Conservation (phyloP, 2,888 invertebrate species). For the Calephelis perditalis region DNA sequence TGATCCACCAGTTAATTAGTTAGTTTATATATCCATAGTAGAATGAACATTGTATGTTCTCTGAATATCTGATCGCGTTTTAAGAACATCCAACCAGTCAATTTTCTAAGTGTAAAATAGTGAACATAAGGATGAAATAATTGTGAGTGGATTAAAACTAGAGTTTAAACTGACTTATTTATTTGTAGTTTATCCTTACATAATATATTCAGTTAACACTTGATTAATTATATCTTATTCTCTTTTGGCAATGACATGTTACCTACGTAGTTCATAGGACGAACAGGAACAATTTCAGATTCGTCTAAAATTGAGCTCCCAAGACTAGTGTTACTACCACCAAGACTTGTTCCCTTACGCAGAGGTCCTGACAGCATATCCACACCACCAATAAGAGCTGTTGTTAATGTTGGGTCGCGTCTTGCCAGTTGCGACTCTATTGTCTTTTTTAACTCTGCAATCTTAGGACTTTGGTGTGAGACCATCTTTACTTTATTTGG, state of each 20-base stretch:
- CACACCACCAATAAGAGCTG: conserved; percentile 52
- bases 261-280: background rate
- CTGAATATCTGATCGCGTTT: too few species aligned
- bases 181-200: too few species aligned
- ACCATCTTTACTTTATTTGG: conserved; percentile 59
- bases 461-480: conserved; percentile 72
- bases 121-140: too few species aligned
- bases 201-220: too few species aligned
- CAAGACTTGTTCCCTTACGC: conserved; percentile 44
- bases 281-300: conserved; percentile 39
- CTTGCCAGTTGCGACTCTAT: conserved; percentile 74
- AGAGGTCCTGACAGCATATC: conserved; percentile 51
- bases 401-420: conserved; percentile 53
- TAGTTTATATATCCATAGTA: too few species aligned
- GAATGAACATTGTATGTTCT: too few species aligned
- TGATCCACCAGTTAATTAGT: too few species aligned
- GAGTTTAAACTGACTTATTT: too few species aligned
- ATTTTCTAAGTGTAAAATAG: too few species aligned
- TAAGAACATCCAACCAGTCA: too few species aligned
- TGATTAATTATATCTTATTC: background rate
- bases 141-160: too few species aligned
- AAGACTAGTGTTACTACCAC: conserved; percentile 68
- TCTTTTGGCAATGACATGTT: conserved; percentile 41
- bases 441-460: conserved; percentile 74
- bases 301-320: conserved; percentile 71